A percentile compares a stretch with the other conserved stretches of the same genome.
Conservation (phyloP, 2,797 vertebrate genomes). For the Octomys mimax region DNA sequence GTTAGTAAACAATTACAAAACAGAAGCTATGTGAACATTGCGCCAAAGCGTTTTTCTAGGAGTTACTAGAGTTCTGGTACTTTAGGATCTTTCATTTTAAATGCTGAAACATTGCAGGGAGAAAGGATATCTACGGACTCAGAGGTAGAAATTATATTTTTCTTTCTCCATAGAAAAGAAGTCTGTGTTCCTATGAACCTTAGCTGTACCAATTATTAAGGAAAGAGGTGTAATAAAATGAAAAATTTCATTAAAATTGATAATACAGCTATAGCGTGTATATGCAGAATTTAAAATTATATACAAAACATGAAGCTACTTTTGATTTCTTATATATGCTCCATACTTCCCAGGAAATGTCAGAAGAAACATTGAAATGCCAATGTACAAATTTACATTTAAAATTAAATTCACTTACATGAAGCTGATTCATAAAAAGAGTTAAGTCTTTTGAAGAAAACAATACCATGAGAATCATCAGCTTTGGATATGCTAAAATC, state of each 20-base stretch:
- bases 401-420: constrained; percentile 39
- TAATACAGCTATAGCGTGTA: neutral
- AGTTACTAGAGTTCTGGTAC: neutral
- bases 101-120: neutral
- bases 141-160: constrained; percentile 23
- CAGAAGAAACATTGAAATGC: constrained; percentile 35
- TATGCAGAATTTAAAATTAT: constrained; percentile 19
- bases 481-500: neutral
- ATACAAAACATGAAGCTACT: neutral
- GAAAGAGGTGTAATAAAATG: constrained; percentile 39
- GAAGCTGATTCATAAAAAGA: constrained; percentile 1
- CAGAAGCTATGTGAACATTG: neutral
- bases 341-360: neutral
- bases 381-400: neutral
- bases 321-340: neutral
- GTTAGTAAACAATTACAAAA: constrained; percentile 3
- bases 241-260: constrained; percentile 19
- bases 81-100: constrained; percentile 37
- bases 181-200: neutral
- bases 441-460: constrained; percentile 13
- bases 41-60: neutral
- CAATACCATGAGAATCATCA: neutral
- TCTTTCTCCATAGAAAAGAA: neutral
- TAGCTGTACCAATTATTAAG: neutral
- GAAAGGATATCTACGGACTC: neutral